A percentile compares a stretch with the other conserved stretches of the same genome.
phyloP scores from a whole-genome alignment of 2,888 invertebrate genomes.

The Hetaerina titia region DNA sequence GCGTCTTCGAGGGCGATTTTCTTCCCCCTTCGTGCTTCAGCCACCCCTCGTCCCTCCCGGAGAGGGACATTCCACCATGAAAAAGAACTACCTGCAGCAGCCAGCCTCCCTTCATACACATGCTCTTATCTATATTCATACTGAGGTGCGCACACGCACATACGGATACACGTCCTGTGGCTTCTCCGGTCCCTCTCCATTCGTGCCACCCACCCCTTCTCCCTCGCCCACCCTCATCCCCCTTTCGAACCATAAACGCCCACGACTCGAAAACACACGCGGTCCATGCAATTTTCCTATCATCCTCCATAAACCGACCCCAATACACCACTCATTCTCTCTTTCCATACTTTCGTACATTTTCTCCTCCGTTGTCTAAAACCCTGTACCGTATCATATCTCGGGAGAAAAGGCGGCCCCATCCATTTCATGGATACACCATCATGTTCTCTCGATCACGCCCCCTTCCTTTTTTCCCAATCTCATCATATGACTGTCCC shows the following conservation, averaged over 20 bases:
- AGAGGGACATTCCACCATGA: not conserved
- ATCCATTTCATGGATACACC: not conserved
- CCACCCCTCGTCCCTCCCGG: not conserved
- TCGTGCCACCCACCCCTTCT: not conserved
- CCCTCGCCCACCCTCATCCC: not conserved
- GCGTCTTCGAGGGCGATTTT: slow-evolving; percentile 27
- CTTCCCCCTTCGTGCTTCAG: not conserved
- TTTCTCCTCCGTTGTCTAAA: not conserved
- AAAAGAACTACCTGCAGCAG: not conserved
- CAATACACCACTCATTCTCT: not conserved
- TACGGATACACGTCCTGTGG: not conserved
- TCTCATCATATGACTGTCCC: not conserved
- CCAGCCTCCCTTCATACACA: not conserved
- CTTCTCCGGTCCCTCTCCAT: not conserved
- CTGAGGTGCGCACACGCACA: not conserved
- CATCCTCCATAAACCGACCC: not conserved
- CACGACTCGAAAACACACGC: not conserved
- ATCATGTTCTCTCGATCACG: not conserved
- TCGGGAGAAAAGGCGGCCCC: not conserved
- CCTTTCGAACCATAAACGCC: not conserved
- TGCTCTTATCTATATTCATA: slow-evolving; percentile 1
- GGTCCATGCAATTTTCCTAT: not conserved
- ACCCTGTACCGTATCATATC: not conserved
- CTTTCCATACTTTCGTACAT: not conserved
- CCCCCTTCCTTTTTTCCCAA: not conserved